These are phyloP conservation scores for Prunella fulvescens DNA, from an alignment of 2,113 vertebrate species.

Conservation along the genomic window DNA sequence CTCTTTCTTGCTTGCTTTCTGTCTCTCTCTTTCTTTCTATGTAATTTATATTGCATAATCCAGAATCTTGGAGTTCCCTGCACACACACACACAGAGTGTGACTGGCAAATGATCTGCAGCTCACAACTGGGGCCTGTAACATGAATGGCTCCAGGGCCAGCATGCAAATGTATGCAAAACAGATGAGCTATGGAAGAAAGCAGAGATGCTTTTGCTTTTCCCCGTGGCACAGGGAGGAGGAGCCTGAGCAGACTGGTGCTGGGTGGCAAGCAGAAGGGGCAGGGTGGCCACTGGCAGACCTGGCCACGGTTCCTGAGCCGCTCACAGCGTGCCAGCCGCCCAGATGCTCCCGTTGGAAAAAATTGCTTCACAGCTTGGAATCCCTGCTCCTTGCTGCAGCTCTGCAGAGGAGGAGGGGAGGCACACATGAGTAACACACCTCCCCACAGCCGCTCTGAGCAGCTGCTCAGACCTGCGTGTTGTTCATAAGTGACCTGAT, in stretches of 20 bases:
- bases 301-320: constrained; percentile 56
- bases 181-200: neutral
- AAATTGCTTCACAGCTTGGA: constrained; percentile 77
- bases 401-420: constrained; percentile 57
- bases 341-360: constrained; percentile 77
- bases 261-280: neutral
- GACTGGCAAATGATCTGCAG: constrained; percentile 23
- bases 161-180: constrained; percentile 58
- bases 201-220: neutral
- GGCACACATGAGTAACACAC: constrained; percentile 48
- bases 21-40: no score
- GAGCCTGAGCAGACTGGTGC: neutral
- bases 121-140: neutral
- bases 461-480: constrained; percentile 3
- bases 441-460: constrained; percentile 25
- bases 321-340: constrained; percentile 53
- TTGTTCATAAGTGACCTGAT: constrained; percentile 11
- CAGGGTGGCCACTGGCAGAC: constrained; percentile 59
- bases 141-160: neutral
- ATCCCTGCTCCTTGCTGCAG: constrained; percentile 70
- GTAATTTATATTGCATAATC: constrained; percentile 16
- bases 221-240: neutral
- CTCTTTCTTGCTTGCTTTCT: neutral
- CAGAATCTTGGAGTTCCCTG: neutral
- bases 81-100: neutral